These are phyloP conservation scores for Corythornis vintsioides DNA, from an alignment of 2,113 vertebrate genomes.

Conservation along the genomic window DNA sequence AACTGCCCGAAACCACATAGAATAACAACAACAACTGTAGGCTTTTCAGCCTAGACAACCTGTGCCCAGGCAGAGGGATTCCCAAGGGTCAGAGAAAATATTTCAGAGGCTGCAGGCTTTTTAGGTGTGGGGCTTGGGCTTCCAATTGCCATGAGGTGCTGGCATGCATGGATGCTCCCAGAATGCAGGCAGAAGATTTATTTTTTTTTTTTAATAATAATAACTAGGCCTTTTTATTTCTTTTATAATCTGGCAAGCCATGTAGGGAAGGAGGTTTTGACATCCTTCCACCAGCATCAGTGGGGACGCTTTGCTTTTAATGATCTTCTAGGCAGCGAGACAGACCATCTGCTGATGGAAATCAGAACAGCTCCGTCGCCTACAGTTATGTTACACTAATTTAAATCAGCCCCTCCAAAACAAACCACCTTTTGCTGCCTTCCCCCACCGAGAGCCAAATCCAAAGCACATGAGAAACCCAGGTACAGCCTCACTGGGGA, in stretches of 20 bases:
- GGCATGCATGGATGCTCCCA: background rate
- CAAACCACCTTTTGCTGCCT: background rate
- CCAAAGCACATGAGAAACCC: background rate
- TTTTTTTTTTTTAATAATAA: background rate
- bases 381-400: constrained; percentile 52
- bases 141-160: background rate
- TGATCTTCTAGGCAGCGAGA: constrained; percentile 61
- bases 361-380: constrained; percentile 33
- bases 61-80: background rate
- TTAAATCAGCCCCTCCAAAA: constrained; percentile 35
- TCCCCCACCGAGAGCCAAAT: background rate
- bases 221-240: constrained; percentile 11
- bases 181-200: background rate
- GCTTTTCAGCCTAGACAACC: background rate
- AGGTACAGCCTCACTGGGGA: background rate
- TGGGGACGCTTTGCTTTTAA: constrained; percentile 45
- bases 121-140: background rate
- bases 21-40: background rate
- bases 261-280: constrained; percentile 35
- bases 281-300: constrained; percentile 44
- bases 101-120: background rate
- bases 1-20: background rate
- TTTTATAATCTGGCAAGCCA: constrained; percentile 26
- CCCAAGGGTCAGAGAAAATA: background rate
- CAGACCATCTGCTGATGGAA: constrained; percentile 67